A percentile compares a stretch with the other conserved stretches of the same genome.
Conservation (phyloP, 2,888 invertebrate genomes). For the Calliopum simillimum region DNA sequence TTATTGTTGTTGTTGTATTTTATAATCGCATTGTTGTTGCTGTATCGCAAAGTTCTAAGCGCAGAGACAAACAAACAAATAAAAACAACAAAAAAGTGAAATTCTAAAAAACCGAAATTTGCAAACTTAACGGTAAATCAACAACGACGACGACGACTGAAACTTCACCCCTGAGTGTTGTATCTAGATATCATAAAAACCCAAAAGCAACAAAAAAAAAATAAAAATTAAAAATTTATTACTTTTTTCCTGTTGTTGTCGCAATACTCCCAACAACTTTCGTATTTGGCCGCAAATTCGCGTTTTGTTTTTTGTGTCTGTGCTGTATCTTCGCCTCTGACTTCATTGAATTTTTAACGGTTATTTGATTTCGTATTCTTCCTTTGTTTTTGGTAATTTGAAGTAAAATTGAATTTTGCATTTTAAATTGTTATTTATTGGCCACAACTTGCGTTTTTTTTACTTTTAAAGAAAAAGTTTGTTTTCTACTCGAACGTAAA, state of each 20-base stretch:
- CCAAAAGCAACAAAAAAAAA: slow-evolving; percentile 19
- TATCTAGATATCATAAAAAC: slow-evolving; percentile 19
- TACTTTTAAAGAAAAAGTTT: too few species aligned
- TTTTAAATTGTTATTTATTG: too few species aligned
- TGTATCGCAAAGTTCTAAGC: not conserved
- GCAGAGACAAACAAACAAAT: slow-evolving; percentile 2
- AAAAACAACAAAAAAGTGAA: slow-evolving; percentile 26
- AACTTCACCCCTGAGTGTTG: too few species aligned
- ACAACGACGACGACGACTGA: slow-evolving; percentile 17
- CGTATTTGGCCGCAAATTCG: not conserved
- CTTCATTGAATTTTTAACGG: too few species aligned
- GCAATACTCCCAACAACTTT: slow-evolving; percentile 14
- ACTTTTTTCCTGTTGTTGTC: not conserved
- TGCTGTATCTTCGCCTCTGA: not conserved
- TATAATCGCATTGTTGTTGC: not conserved
- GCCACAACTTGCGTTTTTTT: too few species aligned
- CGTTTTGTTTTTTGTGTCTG: not conserved
- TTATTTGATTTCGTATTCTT: too few species aligned
- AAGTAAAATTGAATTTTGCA: too few species aligned
- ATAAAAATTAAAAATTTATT: slow-evolving; percentile 40
- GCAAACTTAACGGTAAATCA: slow-evolving; percentile 31
- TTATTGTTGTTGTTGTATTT: not conserved
- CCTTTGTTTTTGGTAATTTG: too few species aligned
- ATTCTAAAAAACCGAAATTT: slow-evolving; percentile 32
- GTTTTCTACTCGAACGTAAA: too few species aligned